Base-by-base conservation (phyloP, 2,888 invertebrate species). In the Pogonocherus hispidulus region DNA sequence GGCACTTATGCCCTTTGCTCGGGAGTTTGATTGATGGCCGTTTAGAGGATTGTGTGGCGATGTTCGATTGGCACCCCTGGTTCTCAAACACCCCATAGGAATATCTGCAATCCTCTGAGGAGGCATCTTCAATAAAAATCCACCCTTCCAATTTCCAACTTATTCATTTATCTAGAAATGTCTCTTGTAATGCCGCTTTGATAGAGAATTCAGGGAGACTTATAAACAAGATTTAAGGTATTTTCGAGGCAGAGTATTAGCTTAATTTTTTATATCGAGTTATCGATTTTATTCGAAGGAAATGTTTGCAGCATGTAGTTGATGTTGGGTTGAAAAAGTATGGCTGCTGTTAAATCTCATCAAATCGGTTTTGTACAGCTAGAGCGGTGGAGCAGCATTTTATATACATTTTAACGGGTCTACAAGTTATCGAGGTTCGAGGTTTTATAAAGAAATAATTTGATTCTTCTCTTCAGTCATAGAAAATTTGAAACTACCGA, bases 91-190 rank as follows among this genome's bases (percentile, higher is more conserved):
- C 76, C 79, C 78, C 71, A 57, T 64, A 72, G 78, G 78, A 78
- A 76, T 72, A 73, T 67, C 65, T 55, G 63, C 72, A 73, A 74
- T 76, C 64, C 79, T 77, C 79, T 23, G 67, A 76, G 78, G 80
- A 78, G 74, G 69, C 74, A 73, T 77, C 77, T 76, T 77, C 78
- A 77, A 78, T 78, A 77, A 78, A 79, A 80, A 78, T 76, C 77
- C 78, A 71, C 78, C 79, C 78, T 77, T 70, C 75, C 78, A 79
- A 76, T 76, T 77, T 72, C 74, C 63, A 73, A 75, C 75, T 75
- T 77, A 77, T 78, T 78, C 79, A 77, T 78, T 80, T 79, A 80
- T 79, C 78, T 73, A 87, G 86, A 87, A 86, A 66, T 85, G 71
- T 66, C 55, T 46, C 47, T 18, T 59, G 59, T 59, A 59, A 59